Conservation (phyloP, 2,888 invertebrate genomes). For the Epistrophe eligans region DNA sequence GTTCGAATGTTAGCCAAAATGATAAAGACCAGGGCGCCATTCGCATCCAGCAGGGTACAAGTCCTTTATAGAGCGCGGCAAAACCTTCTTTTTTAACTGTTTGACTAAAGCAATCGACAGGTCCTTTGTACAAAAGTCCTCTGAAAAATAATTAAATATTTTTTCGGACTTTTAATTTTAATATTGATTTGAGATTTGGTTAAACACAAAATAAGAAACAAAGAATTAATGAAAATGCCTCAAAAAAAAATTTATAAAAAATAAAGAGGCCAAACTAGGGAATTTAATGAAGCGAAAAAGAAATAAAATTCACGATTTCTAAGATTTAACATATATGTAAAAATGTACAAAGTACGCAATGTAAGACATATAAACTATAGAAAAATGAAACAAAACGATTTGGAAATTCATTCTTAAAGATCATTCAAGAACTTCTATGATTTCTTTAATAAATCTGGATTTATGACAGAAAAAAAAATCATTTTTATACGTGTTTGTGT, state of each 20-base stretch:
- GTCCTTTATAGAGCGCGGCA: conserved; percentile 95
- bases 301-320: not conserved
- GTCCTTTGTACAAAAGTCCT: conserved; percentile 92
- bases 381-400: too few relatives aligned
- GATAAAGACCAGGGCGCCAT: conserved; percentile 98
- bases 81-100: conserved; percentile 94
- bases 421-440: too few relatives aligned
- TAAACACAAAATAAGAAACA: conserved; percentile 37
- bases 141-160: conserved; percentile 84
- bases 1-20: conserved; percentile 97
- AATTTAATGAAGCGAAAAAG: not conserved
- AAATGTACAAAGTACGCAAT: too few relatives aligned
- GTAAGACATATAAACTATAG: too few relatives aligned
- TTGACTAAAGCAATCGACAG: conserved; percentile 93
- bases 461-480: too few relatives aligned
- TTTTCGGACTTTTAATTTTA: conserved; percentile 7
- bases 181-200: not conserved
- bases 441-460: too few relatives aligned
- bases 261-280: not conserved
- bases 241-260: not conserved
- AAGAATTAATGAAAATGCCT: not conserved
- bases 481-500: too few relatives aligned
- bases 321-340: too few relatives aligned
- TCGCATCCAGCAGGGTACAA: conserved; percentile 95
- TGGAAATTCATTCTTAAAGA: too few relatives aligned